Percentiles rank a stretch among this genome's conserved stretches.
phyloP scores from a whole-genome alignment of 2,797 vertebrate species.

The Hemitrygon akajei region DNA sequence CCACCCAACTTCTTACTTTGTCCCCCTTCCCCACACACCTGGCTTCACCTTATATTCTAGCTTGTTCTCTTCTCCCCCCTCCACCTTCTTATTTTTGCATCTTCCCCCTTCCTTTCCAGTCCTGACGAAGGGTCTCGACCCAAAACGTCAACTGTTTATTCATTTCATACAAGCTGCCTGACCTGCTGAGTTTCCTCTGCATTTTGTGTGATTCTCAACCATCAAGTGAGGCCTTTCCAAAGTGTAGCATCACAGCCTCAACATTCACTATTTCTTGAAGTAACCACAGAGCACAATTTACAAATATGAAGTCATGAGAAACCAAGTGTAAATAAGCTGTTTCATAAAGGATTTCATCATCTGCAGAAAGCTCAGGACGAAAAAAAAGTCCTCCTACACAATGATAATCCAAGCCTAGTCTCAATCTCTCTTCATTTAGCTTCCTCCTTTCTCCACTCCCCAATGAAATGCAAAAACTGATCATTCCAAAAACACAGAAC shows the following conservation, averaged over 20 bases:
- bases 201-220: neutral
- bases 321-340: neutral
- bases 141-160: too few relatives aligned
- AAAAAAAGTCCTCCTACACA: slow-evolving; percentile 11
- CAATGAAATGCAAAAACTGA: slow-evolving; percentile 18
- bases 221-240: neutral
- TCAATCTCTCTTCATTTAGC: neutral
- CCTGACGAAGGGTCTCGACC: too few relatives aligned
- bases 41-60: too few relatives aligned
- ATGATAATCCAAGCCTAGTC: slow-evolving; percentile 21
- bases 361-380: neutral
- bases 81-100: too few relatives aligned
- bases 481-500: neutral
- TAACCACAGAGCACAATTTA: neutral
- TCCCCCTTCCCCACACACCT: too few relatives aligned
- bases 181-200: too few relatives aligned
- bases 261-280: neutral
- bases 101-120: too few relatives aligned
- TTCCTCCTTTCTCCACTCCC: neutral
- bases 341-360: neutral
- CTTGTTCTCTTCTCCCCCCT: too few relatives aligned
- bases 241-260: neutral
- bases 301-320: neutral
- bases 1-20: too few relatives aligned
- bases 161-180: too few relatives aligned